These are phyloP conservation scores for Zaprionus lineosus DNA, from an alignment of 2,888 invertebrate genomes.

Conservation along the genomic window DNA sequence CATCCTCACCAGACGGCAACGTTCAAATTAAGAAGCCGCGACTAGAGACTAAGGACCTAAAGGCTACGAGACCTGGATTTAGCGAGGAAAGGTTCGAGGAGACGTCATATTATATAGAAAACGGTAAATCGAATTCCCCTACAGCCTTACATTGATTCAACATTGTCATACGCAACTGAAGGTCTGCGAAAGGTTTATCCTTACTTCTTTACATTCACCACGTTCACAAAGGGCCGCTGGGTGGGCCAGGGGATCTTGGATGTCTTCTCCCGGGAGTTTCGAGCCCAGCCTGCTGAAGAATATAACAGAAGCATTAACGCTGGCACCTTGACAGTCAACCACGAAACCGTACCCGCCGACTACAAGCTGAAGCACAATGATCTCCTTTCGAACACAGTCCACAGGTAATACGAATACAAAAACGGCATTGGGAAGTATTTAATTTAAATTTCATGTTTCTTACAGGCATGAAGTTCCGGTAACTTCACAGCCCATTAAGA, in stretches of 20 bases:
- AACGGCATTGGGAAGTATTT: not conserved
- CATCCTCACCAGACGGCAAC: constrained; percentile 3
- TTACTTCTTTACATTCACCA: constrained; percentile 96
- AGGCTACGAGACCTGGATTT: constrained; percentile 95
- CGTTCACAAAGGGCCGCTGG: constrained; percentile 97
- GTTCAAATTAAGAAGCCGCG: constrained; percentile 84
- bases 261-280: constrained; percentile 95
- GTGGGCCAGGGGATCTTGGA: constrained; percentile 95
- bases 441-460: too few species aligned
- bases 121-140: constrained; percentile 87
- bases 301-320: constrained; percentile 95
- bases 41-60: constrained; percentile 94
- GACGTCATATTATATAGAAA: constrained; percentile 97
- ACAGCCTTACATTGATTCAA: constrained; percentile 1
- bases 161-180: constrained; percentile 41
- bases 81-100: constrained; percentile 96
- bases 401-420: constrained; percentile 86
- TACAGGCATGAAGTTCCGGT: constrained; percentile 99
- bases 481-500: constrained; percentile 96
- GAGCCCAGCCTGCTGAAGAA: constrained; percentile 94
- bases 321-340: constrained; percentile 95
- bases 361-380: constrained; percentile 96
- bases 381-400: constrained; percentile 94
- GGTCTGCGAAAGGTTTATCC: constrained; percentile 97
- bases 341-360: constrained; percentile 93